Base-by-base conservation (phyloP, 30 jellyfish, hydroid and myxozoan species). In the Haliclystus octoradiatus region DNA sequence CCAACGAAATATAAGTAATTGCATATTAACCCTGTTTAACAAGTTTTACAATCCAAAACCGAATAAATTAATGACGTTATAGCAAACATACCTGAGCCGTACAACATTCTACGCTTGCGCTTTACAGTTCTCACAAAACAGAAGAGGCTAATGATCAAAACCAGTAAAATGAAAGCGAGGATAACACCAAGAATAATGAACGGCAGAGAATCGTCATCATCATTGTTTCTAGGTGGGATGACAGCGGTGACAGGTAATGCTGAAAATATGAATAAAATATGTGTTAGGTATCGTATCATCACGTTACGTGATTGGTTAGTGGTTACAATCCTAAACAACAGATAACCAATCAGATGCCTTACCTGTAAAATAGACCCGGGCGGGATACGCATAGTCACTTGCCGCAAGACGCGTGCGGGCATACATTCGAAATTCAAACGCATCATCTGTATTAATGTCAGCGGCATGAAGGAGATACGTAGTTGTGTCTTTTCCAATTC, bases 141-240 rank as follows among this genome's bases (percentile, higher is more conserved):
- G 52, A 63, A 32, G 74, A 89, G 50, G 31, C 95, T 81, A 26
- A 89, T 71, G 29, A 82, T 28, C 29, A 89, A 83, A 30, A 89
- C 71, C 63, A 89, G 70, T 14, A 89, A 84, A 51, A 89, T 73
- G 49, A 82, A 80, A 1, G 94, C 92, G 66, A 89, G 73, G 3
- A 89, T 76, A 33, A 68, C 31, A 2, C 92, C 95, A 28, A 89
- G 88, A 28, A 89, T 72, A 65, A 89, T 89, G 62, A 84, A 83
- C 1, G 91, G 84, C 69, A 79, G 63, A 1, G 68, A 50, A 52
- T 76, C 79, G 7, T 71, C 84, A 12, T 31, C 53, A 26, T 66
- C 31, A 69, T 29, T 50, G 28, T 63, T 60, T n/a, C 66, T 46
- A 0, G 65, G 64, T 2, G 81, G 68, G 31, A 69, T 61, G 35